These are phyloP conservation scores for Oscarella lobularis DNA, from an alignment of 37 sponge, comb jelly and placozoan genomes.

Conservation along the genomic window DNA sequence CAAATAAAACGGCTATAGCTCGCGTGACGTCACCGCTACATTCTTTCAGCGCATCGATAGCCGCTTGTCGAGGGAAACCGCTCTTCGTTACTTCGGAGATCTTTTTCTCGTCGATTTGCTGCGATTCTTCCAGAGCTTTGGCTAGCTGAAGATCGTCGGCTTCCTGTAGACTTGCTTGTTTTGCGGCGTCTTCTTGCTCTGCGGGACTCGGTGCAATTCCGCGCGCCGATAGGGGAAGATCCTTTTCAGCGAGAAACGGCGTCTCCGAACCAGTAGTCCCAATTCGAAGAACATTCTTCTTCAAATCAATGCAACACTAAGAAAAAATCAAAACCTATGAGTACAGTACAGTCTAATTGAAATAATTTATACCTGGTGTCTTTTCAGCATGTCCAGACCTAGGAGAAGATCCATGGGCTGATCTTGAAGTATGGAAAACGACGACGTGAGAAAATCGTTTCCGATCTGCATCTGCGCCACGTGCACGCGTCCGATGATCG, in stretches of 20 bases:
- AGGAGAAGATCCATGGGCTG: constrained; percentile 79
- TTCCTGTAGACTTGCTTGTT: neutral
- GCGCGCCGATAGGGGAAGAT: constrained; percentile 26
- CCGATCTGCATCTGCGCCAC: constrained; percentile 80
- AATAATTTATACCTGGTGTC: constrained; percentile 72
- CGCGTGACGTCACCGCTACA: neutral
- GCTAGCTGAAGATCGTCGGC: neutral
- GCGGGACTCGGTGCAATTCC: neutral
- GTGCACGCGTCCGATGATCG: constrained; percentile 82
- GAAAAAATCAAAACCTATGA: neutral
- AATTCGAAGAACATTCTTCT: constrained; percentile 51
- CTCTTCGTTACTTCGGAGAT: neutral
- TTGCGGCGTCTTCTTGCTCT: neutral
- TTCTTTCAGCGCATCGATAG: neutral
- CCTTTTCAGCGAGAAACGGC: constrained; percentile 65
- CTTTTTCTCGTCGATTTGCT: neutral
- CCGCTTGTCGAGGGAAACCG: neutral
- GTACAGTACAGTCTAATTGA: neutral
- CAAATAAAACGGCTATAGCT: neutral
- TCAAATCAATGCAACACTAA: constrained; percentile 80
- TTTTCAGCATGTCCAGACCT: constrained; percentile 89
- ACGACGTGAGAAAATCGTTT: constrained; percentile 58
- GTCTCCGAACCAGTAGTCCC: constrained; percentile 63
- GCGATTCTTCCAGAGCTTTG: neutral
- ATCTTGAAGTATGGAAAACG: constrained; percentile 75